These are phyloP conservation scores for Haliclystus octoradiatus DNA, from an alignment of 30 jellyfish, hydroid and myxozoan genomes.

Conservation along the genomic window DNA sequence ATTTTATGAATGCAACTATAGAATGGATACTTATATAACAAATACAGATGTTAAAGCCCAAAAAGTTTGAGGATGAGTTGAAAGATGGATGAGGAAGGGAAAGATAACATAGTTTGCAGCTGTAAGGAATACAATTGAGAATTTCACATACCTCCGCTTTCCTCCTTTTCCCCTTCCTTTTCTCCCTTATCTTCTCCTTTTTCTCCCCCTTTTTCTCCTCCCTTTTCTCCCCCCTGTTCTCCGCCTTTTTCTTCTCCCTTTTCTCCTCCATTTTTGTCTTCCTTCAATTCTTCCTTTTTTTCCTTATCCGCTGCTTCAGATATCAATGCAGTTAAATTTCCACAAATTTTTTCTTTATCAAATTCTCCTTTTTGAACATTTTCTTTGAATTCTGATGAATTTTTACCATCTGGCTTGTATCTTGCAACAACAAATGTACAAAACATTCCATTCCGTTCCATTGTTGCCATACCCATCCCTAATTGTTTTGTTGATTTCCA, in stretches of 20 bases:
- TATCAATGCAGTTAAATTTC: neutral
- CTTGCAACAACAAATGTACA: conserved; percentile 79
- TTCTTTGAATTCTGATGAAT: conserved; percentile 32
- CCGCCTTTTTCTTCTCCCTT: neutral
- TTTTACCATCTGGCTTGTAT: conserved; percentile 69
- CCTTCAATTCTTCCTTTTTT: neutral
- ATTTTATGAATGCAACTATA: too few species aligned
- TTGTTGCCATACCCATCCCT: conserved; percentile 14
- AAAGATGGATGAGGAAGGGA: neutral
- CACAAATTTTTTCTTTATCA: conserved; percentile 4
- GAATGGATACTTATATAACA: too few species aligned
- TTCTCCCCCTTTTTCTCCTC: too few species aligned
- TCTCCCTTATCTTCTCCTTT: too few species aligned
- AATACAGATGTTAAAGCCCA: too few species aligned
- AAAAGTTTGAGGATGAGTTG: too few species aligned
- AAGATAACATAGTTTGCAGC: neutral
- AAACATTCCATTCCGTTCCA: conserved; percentile 36
- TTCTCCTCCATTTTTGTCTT: neutral
- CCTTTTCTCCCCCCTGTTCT: neutral
- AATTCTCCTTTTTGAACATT: conserved; percentile 67
- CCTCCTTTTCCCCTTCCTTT: too few species aligned
- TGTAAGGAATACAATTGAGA: too few species aligned
- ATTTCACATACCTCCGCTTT: too few species aligned
- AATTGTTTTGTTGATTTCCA: neutral
- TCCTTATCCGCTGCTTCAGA: neutral